Evolutionary conservation across 2,797 vertebrate species (phyloP).

Genomic region (Microcaecilia unicolor): DNA sequence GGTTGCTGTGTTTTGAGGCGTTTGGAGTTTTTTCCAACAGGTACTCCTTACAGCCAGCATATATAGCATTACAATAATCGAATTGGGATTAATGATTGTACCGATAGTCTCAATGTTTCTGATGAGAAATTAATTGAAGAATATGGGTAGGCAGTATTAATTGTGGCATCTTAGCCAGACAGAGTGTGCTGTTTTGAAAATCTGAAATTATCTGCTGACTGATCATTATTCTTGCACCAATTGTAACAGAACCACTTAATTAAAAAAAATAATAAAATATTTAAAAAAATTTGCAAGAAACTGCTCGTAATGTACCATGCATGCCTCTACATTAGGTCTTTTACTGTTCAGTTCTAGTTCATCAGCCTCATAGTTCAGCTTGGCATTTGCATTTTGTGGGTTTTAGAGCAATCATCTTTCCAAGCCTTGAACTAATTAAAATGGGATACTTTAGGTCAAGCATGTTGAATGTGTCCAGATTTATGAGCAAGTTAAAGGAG

Average conservation of each 20-base stretch:
- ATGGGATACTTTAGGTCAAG: slow-evolving; percentile 61
- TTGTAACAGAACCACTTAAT: too few relatives aligned
- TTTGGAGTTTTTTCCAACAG: too few relatives aligned
- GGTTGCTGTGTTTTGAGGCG: too few relatives aligned
- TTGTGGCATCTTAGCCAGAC: neutral
- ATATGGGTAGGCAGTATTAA: neutral
- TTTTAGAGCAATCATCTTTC: slow-evolving; percentile 48
- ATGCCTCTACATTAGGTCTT: slow-evolving; percentile 44
- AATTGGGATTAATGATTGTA: too few relatives aligned
- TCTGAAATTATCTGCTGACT: slow-evolving; percentile 9
- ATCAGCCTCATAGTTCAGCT: slow-evolving; percentile 53
- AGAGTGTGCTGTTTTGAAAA: neutral
- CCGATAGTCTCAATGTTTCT: too few relatives aligned
- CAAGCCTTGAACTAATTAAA: slow-evolving; percentile 61
- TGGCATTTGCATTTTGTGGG: slow-evolving; percentile 42
- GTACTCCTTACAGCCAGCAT: too few relatives aligned
- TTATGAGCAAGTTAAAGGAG: slow-evolving; percentile 39
- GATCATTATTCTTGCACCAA: too few relatives aligned
- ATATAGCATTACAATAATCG: too few relatives aligned
- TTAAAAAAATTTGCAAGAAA: too few relatives aligned
- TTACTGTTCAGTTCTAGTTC: slow-evolving; percentile 35
- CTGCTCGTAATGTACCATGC: slow-evolving; percentile 16
- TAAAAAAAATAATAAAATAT: too few relatives aligned
- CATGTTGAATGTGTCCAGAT: slow-evolving; percentile 50
- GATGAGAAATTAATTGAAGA: too few relatives aligned